Evolutionary conservation across 1,140 invertebrate genomes (phyloP).

Genomic region (Mercenaria mercenaria): DNA sequence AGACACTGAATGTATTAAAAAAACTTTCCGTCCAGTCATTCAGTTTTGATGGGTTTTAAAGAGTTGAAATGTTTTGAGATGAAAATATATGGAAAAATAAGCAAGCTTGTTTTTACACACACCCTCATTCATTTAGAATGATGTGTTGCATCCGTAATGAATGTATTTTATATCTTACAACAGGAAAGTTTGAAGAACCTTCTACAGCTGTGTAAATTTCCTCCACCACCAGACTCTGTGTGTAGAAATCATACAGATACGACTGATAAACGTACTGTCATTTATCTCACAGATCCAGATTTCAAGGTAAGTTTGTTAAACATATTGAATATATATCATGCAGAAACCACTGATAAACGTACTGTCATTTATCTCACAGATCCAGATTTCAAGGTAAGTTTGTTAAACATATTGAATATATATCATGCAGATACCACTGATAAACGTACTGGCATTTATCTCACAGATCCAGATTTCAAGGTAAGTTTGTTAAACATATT

Average conservation of each 20-base stretch:
- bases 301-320: conserved; percentile 77
- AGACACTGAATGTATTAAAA: too few species aligned
- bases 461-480: conserved; percentile 75
- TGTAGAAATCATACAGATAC: conserved; percentile 71
- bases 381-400: conserved; percentile 76
- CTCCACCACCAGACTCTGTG: conserved; percentile 75
- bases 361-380: conserved; percentile 74
- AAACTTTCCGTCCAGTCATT: too few species aligned
- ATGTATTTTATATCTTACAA: conserved; percentile 24
- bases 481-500: conserved; percentile 68
- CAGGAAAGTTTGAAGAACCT: conserved; percentile 72
- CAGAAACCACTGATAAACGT: conserved; percentile 50
- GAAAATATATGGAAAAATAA: too few species aligned
- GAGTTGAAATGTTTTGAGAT: too few species aligned
- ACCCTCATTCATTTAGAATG: too few species aligned
- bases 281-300: conserved; percentile 75
- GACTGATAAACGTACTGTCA: conserved; percentile 61
- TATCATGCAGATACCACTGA: conserved; percentile 65
- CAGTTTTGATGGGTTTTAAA: too few species aligned
- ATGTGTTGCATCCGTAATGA: too few species aligned
- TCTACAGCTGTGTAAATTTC: conserved; percentile 66
- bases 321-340: conserved; percentile 69
- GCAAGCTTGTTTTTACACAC: too few species aligned
- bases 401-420: conserved; percentile 67
- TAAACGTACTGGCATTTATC: conserved; percentile 70